Conservation (phyloP, 2,888 invertebrate species). For the Heliconius sara region DNA sequence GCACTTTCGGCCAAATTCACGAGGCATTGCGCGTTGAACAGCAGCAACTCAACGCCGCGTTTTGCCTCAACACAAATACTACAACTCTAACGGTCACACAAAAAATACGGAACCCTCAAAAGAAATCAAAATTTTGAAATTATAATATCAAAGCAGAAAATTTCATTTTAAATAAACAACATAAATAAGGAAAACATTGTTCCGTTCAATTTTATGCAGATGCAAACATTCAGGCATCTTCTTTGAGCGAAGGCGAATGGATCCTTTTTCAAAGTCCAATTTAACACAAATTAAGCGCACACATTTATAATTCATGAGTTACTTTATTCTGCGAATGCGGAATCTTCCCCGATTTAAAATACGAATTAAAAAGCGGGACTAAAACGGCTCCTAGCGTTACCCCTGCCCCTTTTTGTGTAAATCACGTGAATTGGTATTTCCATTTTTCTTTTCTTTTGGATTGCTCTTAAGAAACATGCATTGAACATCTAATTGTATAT, state of each 20-base stretch:
- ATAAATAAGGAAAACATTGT: slow-evolving; percentile 50
- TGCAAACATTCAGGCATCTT: slow-evolving; percentile 54
- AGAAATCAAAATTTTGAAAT: slow-evolving; percentile 39
- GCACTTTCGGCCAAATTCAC: no score
- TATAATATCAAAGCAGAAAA: slow-evolving; percentile 40
- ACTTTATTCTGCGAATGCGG: slow-evolving; percentile 53
- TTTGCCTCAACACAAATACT: no score
- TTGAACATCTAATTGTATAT: slow-evolving; percentile 10
- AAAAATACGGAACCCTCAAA: slow-evolving; percentile 16
- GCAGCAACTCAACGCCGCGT: no score
- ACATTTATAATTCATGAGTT: slow-evolving; percentile 69
- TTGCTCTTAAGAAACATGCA: slow-evolving; percentile 13
- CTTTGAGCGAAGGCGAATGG: slow-evolving; percentile 55
- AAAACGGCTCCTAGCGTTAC: slow-evolving; percentile 25
- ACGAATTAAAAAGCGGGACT: slow-evolving; percentile 50
- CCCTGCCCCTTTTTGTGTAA: slow-evolving; percentile 23
- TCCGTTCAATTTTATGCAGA: slow-evolving; percentile 66
- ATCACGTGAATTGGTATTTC: slow-evolving; percentile 14
- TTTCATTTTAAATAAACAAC: slow-evolving; percentile 47
- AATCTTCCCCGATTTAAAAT: slow-evolving; percentile 56
- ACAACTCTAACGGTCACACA: background rate
- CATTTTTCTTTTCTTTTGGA: slow-evolving; percentile 10
- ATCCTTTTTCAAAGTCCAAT: slow-evolving; percentile 67
- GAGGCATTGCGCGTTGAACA: no score
- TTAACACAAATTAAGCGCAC: slow-evolving; percentile 70